These are phyloP conservation scores for Nomada ferruginata DNA, from an alignment of 2,888 invertebrate species.

Conservation along the genomic window DNA sequence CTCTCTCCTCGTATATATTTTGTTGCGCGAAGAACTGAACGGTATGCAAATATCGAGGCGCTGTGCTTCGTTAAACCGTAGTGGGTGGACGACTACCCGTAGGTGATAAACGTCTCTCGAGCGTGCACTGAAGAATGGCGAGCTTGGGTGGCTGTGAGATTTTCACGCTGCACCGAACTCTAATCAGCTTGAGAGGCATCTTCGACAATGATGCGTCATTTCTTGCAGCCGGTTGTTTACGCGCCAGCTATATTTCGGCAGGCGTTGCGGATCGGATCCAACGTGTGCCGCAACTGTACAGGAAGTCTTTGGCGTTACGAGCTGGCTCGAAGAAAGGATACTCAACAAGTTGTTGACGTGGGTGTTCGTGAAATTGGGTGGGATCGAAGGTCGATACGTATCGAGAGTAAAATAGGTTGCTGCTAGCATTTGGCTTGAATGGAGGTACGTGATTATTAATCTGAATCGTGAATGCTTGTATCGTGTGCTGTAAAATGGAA, in stretches of 20 bases:
- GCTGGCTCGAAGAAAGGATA: conserved; percentile 39
- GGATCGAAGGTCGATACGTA: conserved; percentile 12
- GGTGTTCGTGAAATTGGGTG: background rate
- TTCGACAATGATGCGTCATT: background rate
- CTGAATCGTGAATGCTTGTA: no score
- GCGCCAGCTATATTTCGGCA: background rate
- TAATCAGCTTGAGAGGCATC: conserved; percentile 16
- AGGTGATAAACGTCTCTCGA: background rate
- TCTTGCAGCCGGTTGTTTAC: conserved; percentile 14
- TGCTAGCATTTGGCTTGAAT: no score
- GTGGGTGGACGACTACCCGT: background rate
- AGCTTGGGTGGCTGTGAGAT: background rate
- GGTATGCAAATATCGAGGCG: conserved; percentile 43
- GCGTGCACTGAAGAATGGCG: background rate
- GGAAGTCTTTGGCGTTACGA: conserved; percentile 1
- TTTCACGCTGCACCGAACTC: conserved; percentile 5
- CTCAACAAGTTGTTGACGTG: conserved; percentile 54
- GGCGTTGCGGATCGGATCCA: conserved; percentile 24
- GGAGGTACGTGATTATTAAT: no score
- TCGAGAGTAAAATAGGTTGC: no score
- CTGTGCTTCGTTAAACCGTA: conserved; percentile 29
- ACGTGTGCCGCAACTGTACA: background rate
- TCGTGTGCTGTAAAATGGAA: no score
- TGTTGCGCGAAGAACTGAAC: background rate
- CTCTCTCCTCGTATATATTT: background rate